Base-by-base conservation (phyloP, 2,888 invertebrate species). In the Schizotus pectinicornis region DNA sequence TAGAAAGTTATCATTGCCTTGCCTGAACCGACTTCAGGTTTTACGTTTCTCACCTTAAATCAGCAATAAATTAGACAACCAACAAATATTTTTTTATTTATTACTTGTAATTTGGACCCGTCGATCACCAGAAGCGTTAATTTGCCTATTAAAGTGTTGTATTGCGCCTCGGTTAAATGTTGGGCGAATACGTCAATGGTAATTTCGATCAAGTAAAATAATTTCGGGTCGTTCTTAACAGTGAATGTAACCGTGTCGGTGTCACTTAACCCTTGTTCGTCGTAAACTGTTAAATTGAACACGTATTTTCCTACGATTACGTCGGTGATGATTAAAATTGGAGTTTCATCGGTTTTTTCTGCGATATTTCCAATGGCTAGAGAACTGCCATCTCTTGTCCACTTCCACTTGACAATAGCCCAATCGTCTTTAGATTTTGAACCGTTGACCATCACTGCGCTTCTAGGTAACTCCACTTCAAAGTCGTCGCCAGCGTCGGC, bases 401-500 rank as follows among this genome's bases (percentile, higher is more conserved):
- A 97, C 53, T 85, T 82, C 86, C 94, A 96, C 49, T 88, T 85
- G 0, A 89, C 89, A 54, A 96, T 91, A 7, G 88, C 88, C 75
- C 94, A 87, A 81, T 96, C 96, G 77, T 96, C 96, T 11, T 85
- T 86, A 0, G 96, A 96, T 61, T 84, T 83, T 0, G 91, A 88
- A 0, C 96, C 96, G 80, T 96, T 95, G 51, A 96, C 81, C 45
- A 88, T 84, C 6, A 96, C 84, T 11, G 91, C 88, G 35, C 87
- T 86, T 2, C 88, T 80, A 0, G 96, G 95, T 46, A 94, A 80
- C 39, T 87, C 84, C 0, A 95, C 81, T 9, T 88, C 88, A 74
- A 89, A 87, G 79, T 95, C 92, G 0, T 91, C 93, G 5, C 95
- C 95, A 1, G 92, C 95, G 75, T 92, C 89, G 0, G 96, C 95